A percentile compares a stretch with the other conserved stretches of the same genome.
phyloP scores from a whole-genome alignment of 2,888 invertebrate species.

The Torymus tubicola region DNA sequence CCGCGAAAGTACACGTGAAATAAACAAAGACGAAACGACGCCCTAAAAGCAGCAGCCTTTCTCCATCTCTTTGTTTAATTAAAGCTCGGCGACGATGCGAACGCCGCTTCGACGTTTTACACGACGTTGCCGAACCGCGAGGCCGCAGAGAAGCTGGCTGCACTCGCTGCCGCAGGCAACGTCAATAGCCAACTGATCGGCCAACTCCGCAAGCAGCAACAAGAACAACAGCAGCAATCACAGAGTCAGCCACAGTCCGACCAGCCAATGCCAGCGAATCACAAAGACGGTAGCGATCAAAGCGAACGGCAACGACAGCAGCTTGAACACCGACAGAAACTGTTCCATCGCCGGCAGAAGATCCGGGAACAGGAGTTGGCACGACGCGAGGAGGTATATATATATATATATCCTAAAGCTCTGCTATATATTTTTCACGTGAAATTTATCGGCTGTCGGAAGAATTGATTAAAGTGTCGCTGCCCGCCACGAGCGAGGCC shows the following conservation, averaged over 20 bases:
- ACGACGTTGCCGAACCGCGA: constrained; percentile 81
- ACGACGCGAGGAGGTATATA: constrained; percentile 39
- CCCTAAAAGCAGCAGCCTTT: too few species aligned
- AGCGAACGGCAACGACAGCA: constrained; percentile 16
- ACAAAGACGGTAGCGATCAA: constrained; percentile 62
- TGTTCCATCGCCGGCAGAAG: constrained; percentile 36
- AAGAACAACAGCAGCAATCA: constrained; percentile 65
- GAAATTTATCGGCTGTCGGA: too few species aligned
- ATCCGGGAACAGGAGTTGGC: constrained; percentile 59
- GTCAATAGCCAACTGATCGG: constrained; percentile 74
- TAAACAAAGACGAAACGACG: too few species aligned
- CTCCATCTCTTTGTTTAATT: too few species aligned
- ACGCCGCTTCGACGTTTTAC: constrained; percentile 74
- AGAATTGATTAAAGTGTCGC: too few species aligned
- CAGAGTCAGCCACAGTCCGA: constrained; percentile 68
- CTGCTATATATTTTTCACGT: too few species aligned
- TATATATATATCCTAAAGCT: too few species aligned
- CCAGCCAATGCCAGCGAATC: constrained; percentile 59
- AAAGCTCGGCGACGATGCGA: constrained; percentile 47
- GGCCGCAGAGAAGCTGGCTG: constrained; percentile 80
- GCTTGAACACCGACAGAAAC: constrained; percentile 29
- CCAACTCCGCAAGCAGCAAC: constrained; percentile 66
- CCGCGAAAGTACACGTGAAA: too few species aligned
- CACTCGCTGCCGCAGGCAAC: constrained; percentile 80
- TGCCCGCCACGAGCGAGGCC: too few species aligned